A percentile compares a stretch with the other conserved stretches of the same genome.
Conservation (phyloP, 2,113 vertebrate genomes). For the Bagarius yarrelli region DNA sequence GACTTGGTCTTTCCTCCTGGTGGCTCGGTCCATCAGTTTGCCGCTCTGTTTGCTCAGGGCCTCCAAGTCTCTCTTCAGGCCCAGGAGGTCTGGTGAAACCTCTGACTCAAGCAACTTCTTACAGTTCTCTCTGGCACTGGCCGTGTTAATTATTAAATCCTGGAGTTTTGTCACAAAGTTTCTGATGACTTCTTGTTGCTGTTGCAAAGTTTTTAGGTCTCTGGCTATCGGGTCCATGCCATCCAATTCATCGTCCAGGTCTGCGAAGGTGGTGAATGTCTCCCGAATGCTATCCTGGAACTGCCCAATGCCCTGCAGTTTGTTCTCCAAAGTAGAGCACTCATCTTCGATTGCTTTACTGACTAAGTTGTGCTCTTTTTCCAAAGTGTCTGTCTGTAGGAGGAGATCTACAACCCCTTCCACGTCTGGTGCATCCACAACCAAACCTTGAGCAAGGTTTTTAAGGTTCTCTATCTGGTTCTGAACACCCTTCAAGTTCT, state of each 20-base stretch:
- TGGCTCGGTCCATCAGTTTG: constrained; percentile 88
- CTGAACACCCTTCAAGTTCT: constrained; percentile 78
- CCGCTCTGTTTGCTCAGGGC: constrained; percentile 92
- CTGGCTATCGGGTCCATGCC: constrained; percentile 87
- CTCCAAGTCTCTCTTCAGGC: constrained; percentile 90
- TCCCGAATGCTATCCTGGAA: constrained; percentile 95
- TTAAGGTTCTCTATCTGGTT: constrained; percentile 78
- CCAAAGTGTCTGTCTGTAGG: constrained; percentile 79
- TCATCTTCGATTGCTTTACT: constrained; percentile 79
- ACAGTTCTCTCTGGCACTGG: constrained; percentile 83
- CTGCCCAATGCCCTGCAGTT: constrained; percentile 92
- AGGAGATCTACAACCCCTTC: constrained; percentile 84
- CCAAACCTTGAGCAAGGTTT: constrained; percentile 80
- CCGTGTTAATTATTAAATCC: constrained; percentile 80
- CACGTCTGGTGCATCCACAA: constrained; percentile 80
- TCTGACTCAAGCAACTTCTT: constrained; percentile 88
- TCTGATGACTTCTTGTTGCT: constrained; percentile 79
- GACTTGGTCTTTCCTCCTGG: constrained; percentile 79
- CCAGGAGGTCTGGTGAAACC: constrained; percentile 86
- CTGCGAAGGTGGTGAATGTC: constrained; percentile 91
- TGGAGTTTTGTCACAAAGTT: constrained; percentile 82
- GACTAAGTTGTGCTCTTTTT: constrained; percentile 74
- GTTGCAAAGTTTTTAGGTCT: constrained; percentile 71
- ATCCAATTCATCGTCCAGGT: constrained; percentile 94
- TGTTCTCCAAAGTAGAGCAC: constrained; percentile 85